These are phyloP conservation scores for Stegostoma tigrinum DNA, from an alignment of 2,113 vertebrate species.

Conservation along the genomic window DNA sequence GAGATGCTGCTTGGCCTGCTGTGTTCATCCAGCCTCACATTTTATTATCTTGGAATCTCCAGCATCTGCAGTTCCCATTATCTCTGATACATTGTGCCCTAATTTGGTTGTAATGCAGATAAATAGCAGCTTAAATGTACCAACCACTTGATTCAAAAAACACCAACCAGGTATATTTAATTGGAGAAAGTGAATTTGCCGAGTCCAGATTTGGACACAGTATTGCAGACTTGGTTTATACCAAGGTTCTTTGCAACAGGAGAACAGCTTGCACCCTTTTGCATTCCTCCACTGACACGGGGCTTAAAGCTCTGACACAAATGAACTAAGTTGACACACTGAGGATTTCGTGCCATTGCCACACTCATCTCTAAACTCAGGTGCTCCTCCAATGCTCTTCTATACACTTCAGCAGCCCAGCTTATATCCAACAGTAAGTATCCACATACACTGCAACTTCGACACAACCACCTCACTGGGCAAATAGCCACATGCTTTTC, in stretches of 20 bases:
- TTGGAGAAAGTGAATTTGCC: not conserved
- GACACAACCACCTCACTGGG: not conserved
- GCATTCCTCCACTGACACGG: not conserved
- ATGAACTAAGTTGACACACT: not conserved
- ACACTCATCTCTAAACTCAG: not conserved
- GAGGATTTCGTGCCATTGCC: not conserved
- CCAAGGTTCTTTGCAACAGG: not conserved
- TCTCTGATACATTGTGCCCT: no score
- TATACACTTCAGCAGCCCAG: not conserved
- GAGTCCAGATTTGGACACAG: not conserved
- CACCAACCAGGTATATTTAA: not conserved
- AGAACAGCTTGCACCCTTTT: not conserved
- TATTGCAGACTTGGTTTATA: not conserved
- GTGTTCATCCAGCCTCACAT: no score
- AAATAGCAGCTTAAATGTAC: not conserved
- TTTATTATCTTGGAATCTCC: no score
- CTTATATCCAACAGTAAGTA: not conserved
- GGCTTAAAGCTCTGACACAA: not conserved
- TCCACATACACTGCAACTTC: not conserved
- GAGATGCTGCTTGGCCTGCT: no score
- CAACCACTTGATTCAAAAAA: not conserved
- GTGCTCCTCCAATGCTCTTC: not conserved
- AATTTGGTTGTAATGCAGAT: not conserved
- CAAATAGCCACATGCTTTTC: not conserved
- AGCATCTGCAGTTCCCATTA: no score